Base-by-base conservation (phyloP, 1,140 invertebrate species). In the Parapsyche elsis region DNA sequence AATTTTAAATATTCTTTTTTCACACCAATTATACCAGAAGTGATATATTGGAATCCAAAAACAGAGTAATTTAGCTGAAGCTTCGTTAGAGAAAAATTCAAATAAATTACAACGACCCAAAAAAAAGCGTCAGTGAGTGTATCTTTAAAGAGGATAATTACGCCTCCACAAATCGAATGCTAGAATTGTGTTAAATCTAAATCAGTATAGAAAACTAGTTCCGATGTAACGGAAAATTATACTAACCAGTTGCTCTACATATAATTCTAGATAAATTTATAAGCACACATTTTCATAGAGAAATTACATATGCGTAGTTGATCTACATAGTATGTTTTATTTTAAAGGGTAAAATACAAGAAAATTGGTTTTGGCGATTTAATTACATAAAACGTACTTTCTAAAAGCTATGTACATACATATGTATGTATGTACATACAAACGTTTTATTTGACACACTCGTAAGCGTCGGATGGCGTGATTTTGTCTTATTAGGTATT, bases 381-480 rank as follows among this genome's bases (percentile, higher is more conserved):
- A 7, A 46, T 46, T 7, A 7, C 45, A 46, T 7, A 46, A 46
- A 46, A 46, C 45, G 12, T 46, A 46, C 5, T 46, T 12, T 5
- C 45, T 5, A 46, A 46, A 46, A 46, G 12, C 12, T 4, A 53
- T 53, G 1, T 53, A 53, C 16, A 53, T 53, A 53, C 16, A 53
- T 53, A 53, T 53, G 16, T 53, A 53, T 53, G 16, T 53, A 5
- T 53, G 16, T 53, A 53, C 16, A 53, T 53, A 53, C 12, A 67
- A 67, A 67, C 24, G 64, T 67, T 23, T 67, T 26, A 67, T 67
- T 67, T 23, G 64, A 67, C 64, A 67, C 64, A 67, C 64, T 67
- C 24, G 0, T 67, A 67, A 67, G 10, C 23, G 21, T 4, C 59
- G 59, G 21, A 61, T 67, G 64, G 64, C 64, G 64, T 67, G 64